Conservation (phyloP, 2,888 invertebrate genomes). For the Calameuta pallipes region DNA sequence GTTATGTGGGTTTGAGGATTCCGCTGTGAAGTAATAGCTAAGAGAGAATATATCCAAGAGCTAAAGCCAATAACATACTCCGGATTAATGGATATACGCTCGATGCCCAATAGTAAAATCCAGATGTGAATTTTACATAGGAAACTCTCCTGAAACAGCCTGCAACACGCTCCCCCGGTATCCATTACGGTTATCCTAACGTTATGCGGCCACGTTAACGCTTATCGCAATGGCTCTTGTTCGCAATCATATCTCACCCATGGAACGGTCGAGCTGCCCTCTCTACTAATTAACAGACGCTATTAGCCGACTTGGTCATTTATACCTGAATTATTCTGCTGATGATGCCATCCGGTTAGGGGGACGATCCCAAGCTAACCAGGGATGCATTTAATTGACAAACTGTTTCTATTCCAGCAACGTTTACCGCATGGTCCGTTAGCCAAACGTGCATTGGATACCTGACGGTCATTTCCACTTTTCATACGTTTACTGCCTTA, state of each 20-base stretch:
- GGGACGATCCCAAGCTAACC: background rate
- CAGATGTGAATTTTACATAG: background rate
- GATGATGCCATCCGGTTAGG: slow-evolving; percentile 6
- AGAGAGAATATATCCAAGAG: background rate
- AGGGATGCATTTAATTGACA: background rate
- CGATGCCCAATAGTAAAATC: background rate
- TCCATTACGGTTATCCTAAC: background rate
- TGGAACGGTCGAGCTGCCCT: slow-evolving; percentile 24
- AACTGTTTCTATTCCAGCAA: background rate
- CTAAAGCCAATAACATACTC: background rate
- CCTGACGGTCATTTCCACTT: background rate
- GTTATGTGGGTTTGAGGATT: background rate
- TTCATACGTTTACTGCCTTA: background rate
- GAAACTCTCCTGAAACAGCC: background rate
- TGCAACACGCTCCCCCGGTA: background rate
- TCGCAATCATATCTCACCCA: slow-evolving; percentile 36
- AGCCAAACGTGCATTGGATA: background rate
- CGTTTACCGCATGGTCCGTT: background rate
- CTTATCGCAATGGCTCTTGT: background rate
- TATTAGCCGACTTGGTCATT: slow-evolving; percentile 49
- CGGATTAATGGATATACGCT: background rate
- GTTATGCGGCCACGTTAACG: background rate
- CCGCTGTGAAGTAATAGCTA: background rate
- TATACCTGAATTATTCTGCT: slow-evolving; percentile 50
- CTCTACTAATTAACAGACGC: slow-evolving; percentile 48